Percentiles rank a stretch among this genome's conserved stretches.
Conservation (phyloP, 2,888 invertebrate species). For the Didymodactylos carnosus region DNA sequence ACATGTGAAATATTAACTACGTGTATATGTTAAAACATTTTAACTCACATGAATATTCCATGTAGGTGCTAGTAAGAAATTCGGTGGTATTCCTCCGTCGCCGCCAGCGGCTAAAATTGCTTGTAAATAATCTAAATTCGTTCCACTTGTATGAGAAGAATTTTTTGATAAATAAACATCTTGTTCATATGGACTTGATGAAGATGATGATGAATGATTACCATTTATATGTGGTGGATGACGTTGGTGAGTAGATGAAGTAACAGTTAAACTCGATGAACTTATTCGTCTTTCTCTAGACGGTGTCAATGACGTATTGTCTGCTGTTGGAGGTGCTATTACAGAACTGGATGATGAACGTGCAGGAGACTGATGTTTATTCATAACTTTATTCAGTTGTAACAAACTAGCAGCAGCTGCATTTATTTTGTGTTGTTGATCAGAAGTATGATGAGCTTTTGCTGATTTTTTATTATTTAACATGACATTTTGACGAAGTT, state of each 20-base stretch:
- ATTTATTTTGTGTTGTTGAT: too few species aligned
- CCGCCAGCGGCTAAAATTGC: background rate
- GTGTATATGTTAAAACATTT: too few species aligned
- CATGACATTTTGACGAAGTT: background rate
- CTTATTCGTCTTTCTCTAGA: background rate
- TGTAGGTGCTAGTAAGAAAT: background rate
- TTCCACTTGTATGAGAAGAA: background rate
- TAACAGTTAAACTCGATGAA: background rate
- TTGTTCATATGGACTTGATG: background rate
- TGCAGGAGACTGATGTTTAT: too few species aligned
- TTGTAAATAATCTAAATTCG: background rate
- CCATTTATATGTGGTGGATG: background rate
- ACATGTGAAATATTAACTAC: too few species aligned
- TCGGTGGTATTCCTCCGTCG: background rate
- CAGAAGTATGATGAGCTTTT: too few species aligned
- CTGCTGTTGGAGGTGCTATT: too few species aligned
- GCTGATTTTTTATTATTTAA: background rate
- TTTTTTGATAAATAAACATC: background rate
- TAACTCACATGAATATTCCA: background rate
- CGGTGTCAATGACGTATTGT: background rate
- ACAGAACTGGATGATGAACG: too few species aligned
- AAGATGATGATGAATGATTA: background rate
- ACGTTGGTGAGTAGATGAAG: background rate
- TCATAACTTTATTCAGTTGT: too few species aligned
- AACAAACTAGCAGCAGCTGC: too few species aligned